Conservation (phyloP, 2,888 invertebrate species). For the Melolontha melolontha region DNA sequence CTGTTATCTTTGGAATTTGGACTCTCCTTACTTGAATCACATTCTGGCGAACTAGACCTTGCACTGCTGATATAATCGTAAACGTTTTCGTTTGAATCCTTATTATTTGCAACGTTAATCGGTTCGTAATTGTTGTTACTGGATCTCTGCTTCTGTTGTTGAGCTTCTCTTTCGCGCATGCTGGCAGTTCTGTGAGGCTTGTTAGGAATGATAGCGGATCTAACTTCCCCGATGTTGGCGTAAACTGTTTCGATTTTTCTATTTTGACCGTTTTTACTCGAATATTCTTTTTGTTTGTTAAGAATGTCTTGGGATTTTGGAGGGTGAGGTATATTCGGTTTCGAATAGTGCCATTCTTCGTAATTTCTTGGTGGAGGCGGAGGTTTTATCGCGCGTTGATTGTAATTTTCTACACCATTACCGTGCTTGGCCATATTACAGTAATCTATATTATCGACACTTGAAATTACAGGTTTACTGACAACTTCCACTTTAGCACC, state of each 20-base stretch:
- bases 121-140: constrained; percentile 56
- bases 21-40: constrained; percentile 69
- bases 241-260: constrained; percentile 73
- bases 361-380: constrained; percentile 81
- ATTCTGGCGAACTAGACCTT: constrained; percentile 77
- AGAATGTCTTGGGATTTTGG: constrained; percentile 77
- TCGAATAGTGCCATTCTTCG: constrained; percentile 68
- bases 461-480: constrained; percentile 50
- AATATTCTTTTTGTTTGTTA: constrained; percentile 69
- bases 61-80: constrained; percentile 76
- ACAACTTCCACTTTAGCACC: constrained; percentile 85
- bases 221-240: constrained; percentile 87
- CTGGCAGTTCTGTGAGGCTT: constrained; percentile 90
- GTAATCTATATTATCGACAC: constrained; percentile 15
- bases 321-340: constrained; percentile 77
- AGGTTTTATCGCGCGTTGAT: constrained; percentile 64
- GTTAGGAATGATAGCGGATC: constrained; percentile 80
- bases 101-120: constrained; percentile 53
- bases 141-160: constrained; percentile 52
- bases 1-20: constrained; percentile 60
- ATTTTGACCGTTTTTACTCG: constrained; percentile 65
- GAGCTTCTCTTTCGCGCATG: constrained; percentile 82
- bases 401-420: constrained; percentile 26
- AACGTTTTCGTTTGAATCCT: constrained; percentile 69
- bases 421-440: constrained; percentile 59